Evolutionary conservation across 1,140 invertebrate genomes (phyloP).

Genomic region (Caenorhabditis remanei): DNA sequence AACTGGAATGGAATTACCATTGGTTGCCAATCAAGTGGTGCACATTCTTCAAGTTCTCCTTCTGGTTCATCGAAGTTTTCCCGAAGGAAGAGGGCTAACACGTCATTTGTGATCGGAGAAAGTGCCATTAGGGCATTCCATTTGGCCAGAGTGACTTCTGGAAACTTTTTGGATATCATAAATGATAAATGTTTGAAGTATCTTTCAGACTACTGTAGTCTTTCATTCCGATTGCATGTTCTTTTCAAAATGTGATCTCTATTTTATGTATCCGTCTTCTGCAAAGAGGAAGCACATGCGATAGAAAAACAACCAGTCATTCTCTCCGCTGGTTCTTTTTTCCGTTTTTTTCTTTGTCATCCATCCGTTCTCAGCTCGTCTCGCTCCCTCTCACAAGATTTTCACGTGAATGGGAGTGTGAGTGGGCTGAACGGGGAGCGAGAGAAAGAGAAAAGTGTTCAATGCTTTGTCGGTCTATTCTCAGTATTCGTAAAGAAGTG

Average conservation of each 20-base stretch:
- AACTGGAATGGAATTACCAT: conserved; percentile 42
- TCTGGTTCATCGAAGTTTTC: conserved; percentile 74
- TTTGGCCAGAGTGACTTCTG: conserved; percentile 67
- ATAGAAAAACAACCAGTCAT: conserved; percentile 30
- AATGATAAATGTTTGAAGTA: too few relatives aligned
- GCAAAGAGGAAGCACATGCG: conserved; percentile 18
- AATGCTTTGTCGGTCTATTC: not conserved
- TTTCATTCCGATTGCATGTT: not conserved
- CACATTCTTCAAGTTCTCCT: conserved; percentile 71
- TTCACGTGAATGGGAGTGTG: conserved; percentile 42
- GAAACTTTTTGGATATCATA: conserved; percentile 54
- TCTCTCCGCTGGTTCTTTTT: not conserved
- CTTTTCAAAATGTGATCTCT: not conserved
- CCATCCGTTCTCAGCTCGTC: conserved; percentile 48
- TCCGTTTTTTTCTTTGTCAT: conserved; percentile 7
- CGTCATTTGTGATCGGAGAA: conserved; percentile 62
- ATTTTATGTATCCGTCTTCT: not conserved
- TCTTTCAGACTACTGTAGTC: not conserved
- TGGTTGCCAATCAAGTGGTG: conserved; percentile 68
- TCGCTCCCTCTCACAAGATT: conserved; percentile 13
- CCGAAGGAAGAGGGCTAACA: conserved; percentile 66
- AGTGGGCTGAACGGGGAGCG: not conserved
- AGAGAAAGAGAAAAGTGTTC: not conserved
- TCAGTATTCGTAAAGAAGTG: not conserved
- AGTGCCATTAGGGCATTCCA: conserved; percentile 67